These are phyloP conservation scores for Peromyscus attwateri DNA, from an alignment of 2,797 vertebrate genomes.

Conservation along the genomic window DNA sequence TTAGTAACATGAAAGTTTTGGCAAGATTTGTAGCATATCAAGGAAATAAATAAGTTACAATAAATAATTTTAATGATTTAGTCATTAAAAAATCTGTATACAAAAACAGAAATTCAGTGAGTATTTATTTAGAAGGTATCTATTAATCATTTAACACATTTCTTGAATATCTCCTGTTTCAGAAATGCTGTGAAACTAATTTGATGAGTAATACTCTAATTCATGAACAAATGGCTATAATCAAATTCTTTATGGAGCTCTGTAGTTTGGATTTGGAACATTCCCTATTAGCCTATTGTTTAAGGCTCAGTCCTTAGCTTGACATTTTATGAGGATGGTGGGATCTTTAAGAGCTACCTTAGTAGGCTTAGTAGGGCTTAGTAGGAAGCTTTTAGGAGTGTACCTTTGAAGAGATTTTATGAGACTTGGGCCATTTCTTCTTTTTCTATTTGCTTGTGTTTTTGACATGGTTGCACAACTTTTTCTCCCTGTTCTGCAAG, in stretches of 20 bases:
- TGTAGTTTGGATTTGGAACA: not conserved
- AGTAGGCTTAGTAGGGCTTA: not conserved
- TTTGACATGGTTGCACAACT: not conserved
- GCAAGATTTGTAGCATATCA: not conserved
- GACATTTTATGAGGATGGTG: not conserved
- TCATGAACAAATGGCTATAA: not conserved
- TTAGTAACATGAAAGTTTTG: constrained; percentile 11
- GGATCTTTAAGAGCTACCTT: not conserved
- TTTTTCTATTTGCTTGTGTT: not conserved
- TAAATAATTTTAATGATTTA: constrained; percentile 31
- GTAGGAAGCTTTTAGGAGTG: not conserved
- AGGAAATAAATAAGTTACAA: not conserved
- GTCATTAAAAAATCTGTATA: not conserved
- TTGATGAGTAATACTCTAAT: constrained; percentile 22
- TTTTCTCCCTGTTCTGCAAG: not conserved
- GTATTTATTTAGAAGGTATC: not conserved
- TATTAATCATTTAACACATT: not conserved
- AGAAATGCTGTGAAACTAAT: not conserved
- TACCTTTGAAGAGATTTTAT: not conserved
- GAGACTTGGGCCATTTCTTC: not conserved
- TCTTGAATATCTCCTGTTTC: not conserved
- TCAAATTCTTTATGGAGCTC: not conserved
- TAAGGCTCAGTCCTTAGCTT: not conserved
- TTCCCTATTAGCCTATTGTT: not conserved
- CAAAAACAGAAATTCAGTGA: not conserved